Percentiles rank a stretch among this genome's conserved stretches.
These are phyloP conservation scores for Tokudaia muenninki DNA, from an alignment of 2,797 vertebrate species.

Conservation along the genomic window DNA sequence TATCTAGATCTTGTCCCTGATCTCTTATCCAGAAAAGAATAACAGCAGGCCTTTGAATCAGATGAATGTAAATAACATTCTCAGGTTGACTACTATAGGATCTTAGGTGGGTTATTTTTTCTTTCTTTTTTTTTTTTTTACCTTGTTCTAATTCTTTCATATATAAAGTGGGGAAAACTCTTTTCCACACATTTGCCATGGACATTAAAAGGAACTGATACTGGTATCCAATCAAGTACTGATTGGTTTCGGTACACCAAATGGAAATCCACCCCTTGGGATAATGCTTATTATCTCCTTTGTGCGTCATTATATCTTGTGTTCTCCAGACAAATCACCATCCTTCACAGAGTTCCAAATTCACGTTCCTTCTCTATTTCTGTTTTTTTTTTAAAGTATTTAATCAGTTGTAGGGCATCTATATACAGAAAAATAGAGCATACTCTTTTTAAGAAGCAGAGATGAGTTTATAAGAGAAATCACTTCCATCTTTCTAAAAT, in stretches of 20 bases:
- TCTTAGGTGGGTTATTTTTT: neutral
- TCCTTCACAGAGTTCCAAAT: neutral
- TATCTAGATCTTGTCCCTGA: too few relatives aligned
- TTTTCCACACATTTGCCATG: neutral
- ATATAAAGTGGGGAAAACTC: neutral
- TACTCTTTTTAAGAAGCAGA: slow-evolving; percentile 53
- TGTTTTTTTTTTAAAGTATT: neutral
- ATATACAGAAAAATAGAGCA: neutral
- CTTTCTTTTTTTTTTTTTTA: neutral
- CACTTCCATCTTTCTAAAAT: slow-evolving; percentile 24
- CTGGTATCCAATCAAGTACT: neutral
- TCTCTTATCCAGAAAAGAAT: neutral
- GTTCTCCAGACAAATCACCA: neutral
- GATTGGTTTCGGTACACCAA: neutral
- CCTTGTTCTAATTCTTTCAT: slow-evolving; percentile 19
- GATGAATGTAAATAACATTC: neutral
- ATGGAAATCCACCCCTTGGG: slow-evolving; percentile 20
- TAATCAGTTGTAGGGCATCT: neutral
- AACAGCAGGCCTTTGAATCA: neutral
- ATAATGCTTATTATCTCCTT: neutral
- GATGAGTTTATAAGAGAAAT: neutral
- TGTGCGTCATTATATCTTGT: neutral
- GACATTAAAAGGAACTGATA: slow-evolving; percentile 20
- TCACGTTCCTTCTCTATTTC: neutral
- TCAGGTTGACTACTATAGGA: neutral